Percentiles rank a stretch among this genome's conserved stretches.
Evolutionary conservation across 2,797 vertebrate species (phyloP).

Genomic region (Tolypeutes matacus): DNA sequence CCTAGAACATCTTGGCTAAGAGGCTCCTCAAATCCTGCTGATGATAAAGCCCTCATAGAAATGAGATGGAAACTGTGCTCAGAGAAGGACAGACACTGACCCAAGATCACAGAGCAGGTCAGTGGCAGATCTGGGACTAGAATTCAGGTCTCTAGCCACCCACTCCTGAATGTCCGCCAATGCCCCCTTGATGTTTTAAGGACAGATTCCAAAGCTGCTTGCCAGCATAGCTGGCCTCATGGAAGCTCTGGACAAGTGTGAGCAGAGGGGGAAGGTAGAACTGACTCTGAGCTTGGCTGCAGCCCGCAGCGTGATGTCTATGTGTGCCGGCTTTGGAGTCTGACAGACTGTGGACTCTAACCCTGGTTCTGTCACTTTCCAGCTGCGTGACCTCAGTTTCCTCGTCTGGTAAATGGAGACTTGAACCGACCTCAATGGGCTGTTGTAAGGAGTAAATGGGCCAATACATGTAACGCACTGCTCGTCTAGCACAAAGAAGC

Average conservation of each 20-base stretch:
- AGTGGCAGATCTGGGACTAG: not conserved
- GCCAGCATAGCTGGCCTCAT: not conserved
- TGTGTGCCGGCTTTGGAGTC: not conserved
- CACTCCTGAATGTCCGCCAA: not conserved
- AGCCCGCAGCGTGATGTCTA: not conserved
- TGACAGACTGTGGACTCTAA: not conserved
- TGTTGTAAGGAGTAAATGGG: conserved; percentile 10
- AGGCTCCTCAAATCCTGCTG: not conserved
- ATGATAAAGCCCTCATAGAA: not conserved
- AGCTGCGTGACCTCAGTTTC: conserved; percentile 14
- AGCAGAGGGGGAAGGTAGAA: not conserved
- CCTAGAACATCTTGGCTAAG: not conserved
- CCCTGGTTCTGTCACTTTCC: conserved; percentile 7
- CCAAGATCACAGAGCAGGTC: not conserved
- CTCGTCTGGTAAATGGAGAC: not conserved
- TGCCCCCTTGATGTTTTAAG: not conserved
- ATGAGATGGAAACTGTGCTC: not conserved
- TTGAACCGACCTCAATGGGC: not conserved
- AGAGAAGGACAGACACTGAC: not conserved
- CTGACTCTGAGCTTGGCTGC: not conserved
- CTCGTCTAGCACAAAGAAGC: not conserved
- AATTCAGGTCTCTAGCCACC: not conserved
- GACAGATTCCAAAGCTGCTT: not conserved
- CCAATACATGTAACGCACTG: not conserved
- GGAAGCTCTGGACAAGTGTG: not conserved